These are phyloP conservation scores for Molanna angustata DNA, from an alignment of 2,888 invertebrate genomes.

Conservation along the genomic window DNA sequence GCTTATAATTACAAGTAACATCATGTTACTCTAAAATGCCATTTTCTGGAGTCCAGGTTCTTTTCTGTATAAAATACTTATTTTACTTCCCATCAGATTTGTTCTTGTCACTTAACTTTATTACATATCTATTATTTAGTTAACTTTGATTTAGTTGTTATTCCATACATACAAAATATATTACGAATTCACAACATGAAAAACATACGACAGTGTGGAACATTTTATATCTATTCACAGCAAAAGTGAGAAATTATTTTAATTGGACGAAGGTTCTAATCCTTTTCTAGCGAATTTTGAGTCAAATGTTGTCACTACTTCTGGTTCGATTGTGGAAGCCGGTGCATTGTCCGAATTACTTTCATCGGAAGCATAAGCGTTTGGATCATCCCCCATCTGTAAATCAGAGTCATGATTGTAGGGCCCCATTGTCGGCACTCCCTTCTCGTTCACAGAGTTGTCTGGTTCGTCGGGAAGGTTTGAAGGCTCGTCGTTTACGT, in stretches of 20 bases:
- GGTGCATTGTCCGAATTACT: conserved; percentile 48
- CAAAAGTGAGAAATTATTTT: too few species aligned
- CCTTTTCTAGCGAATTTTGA: conserved; percentile 51
- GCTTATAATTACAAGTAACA: too few species aligned
- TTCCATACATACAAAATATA: too few species aligned
- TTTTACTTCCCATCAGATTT: too few species aligned
- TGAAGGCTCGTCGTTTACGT: conserved; percentile 40
- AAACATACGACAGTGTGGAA: conserved; percentile 16
- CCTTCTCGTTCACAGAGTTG: conserved; percentile 41
- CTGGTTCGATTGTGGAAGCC: conserved; percentile 59
- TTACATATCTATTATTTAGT: conserved; percentile 5
- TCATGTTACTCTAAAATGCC: too few species aligned
- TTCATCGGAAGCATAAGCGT: conserved; percentile 48
- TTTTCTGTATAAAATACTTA: too few species aligned
- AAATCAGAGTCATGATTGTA: conserved; percentile 56
- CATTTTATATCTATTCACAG: conserved; percentile 21
- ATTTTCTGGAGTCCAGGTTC: too few species aligned
- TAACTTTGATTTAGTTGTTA: too few species aligned
- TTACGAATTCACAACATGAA: conserved; percentile 10
- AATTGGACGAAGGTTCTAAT: conserved; percentile 54
- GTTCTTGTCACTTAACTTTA: conserved; percentile 23
- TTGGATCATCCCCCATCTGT: conserved; percentile 57
- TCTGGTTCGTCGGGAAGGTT: conserved; percentile 40
- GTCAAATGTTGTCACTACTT: conserved; percentile 50
- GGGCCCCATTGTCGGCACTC: conserved; percentile 57